These are phyloP conservation scores for Gadus macrocephalus DNA, from an alignment of 2,113 vertebrate genomes.

Conservation along the genomic window DNA sequence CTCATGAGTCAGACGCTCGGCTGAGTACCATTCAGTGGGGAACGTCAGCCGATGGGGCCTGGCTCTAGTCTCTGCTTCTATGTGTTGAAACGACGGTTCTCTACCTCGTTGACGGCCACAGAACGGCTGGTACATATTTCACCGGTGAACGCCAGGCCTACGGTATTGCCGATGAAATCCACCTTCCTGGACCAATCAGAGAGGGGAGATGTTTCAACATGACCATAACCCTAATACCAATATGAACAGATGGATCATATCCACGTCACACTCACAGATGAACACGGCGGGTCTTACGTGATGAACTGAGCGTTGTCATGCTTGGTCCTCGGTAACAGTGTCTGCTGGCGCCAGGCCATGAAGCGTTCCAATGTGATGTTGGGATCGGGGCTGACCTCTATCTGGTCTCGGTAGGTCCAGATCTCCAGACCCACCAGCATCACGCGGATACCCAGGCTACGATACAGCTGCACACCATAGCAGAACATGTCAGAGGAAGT, in stretches of 20 bases:
- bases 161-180: conserved; percentile 78
- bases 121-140: conserved; percentile 81
- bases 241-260: not conserved
- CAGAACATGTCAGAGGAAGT: not conserved
- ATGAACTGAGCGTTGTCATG: conserved; percentile 89
- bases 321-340: conserved; percentile 62
- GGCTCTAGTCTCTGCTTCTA: too few relatives aligned
- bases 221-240: too few relatives aligned
- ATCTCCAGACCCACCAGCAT: conserved; percentile 87
- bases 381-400: conserved; percentile 69
- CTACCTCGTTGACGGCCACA: conserved; percentile 86
- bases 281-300: conserved; percentile 71
- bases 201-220: conserved; percentile 5
- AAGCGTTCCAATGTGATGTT: conserved; percentile 75
- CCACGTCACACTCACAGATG: not conserved
- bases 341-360: conserved; percentile 75
- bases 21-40: too few relatives aligned
- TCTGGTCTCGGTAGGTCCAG: conserved; percentile 76
- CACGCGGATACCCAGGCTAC: conserved; percentile 75
- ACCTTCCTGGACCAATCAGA: conserved; percentile 66
- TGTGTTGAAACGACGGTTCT: not conserved
- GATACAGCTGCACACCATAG: conserved; percentile 65
- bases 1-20: not conserved
- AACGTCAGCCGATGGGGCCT: too few relatives aligned
- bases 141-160: conserved; percentile 83